Base-by-base conservation (phyloP, 1,140 invertebrate genomes). In the Aphidius ervi region DNA sequence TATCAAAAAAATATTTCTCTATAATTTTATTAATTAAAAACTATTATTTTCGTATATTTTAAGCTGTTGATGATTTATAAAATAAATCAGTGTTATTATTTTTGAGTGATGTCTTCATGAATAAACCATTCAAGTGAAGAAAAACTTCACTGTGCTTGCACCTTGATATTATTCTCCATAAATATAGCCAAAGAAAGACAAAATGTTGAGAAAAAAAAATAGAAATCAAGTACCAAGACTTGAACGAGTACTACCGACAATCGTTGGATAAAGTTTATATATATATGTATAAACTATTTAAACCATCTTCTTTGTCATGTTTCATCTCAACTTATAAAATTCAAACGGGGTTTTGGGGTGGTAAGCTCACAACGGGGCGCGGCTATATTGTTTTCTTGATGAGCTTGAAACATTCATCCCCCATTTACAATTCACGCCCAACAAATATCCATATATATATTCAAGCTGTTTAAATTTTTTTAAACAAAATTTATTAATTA, bases 341-440 rank as follows among this genome's bases (percentile, higher is more conserved):
- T 66, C 63, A 62, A 68, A 68, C 66, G 65, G 65, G 56, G 61
- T 23, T 47, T 50, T 49, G 67, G 60, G 64, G 43, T 52, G 62
- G 68, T 71, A 71, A 72, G 68, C 68, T 71, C 74, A 52, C 75
- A 65, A 65, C 74, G 70, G 76, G 74, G 68, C 62, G 73, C 74
- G 67, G 63, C 68, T 76, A 78, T 78, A 78, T 78, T 78, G 76
- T 78, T 78, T 78, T 78, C 74, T 71, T 76, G 76, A 78, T 78
- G 76, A 78, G 73, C 73, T 9, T 63, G 64, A 70, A 71, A 71
- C 70, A 70, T 73, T 68, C 67, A 58, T 65, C 46, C 23, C 23
- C 23, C 23, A 31, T 31, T 31, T 31, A 31, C 50, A 52, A 39
- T 42, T 42, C 39, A 41, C 10, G 23, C 23, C 23, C 23, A 2